phyloP scores from a whole-genome alignment of 2,888 invertebrate genomes.

The Drosophila sordidula region DNA sequence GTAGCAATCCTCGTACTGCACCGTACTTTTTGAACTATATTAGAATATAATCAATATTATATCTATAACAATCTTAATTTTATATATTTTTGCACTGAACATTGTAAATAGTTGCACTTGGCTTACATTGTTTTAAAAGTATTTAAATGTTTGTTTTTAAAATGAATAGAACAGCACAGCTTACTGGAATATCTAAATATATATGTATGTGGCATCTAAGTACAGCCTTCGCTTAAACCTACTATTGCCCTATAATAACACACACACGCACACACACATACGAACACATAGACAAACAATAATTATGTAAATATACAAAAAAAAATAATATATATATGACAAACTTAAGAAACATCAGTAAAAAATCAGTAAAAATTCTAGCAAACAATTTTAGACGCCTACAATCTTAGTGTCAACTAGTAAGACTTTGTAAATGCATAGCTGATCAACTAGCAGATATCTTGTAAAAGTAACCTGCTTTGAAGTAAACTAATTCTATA shows the following conservation, averaged over 20 bases:
- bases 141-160: slow-evolving; percentile 14
- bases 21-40: slow-evolving; percentile 2
- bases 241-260: slow-evolving; percentile 36
- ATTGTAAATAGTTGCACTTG: slow-evolving; percentile 39
- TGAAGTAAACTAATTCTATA: not conserved
- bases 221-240: slow-evolving; percentile 40
- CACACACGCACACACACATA: slow-evolving; percentile 32
- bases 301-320: slow-evolving; percentile 60
- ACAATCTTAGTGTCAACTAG: slow-evolving; percentile 50
- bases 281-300: slow-evolving; percentile 34
- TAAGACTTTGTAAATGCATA: slow-evolving; percentile 46
- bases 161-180: slow-evolving; percentile 46
- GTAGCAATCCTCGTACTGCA: slow-evolving; percentile 40
- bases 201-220: slow-evolving; percentile 32
- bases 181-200: slow-evolving; percentile 28
- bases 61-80: slow-evolving; percentile 10
- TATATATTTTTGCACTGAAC: slow-evolving; percentile 10
- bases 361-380: slow-evolving; percentile 67
- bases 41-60: not conserved
- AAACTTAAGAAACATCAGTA: slow-evolving; percentile 55
- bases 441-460: slow-evolving; percentile 26
- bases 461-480: not conserved
- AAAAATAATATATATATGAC: slow-evolving; percentile 24
- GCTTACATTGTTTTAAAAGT: slow-evolving; percentile 28
- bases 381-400: slow-evolving; percentile 52